phyloP scores from a whole-genome alignment of 1,140 invertebrate genomes.

The Telenomus remus region DNA sequence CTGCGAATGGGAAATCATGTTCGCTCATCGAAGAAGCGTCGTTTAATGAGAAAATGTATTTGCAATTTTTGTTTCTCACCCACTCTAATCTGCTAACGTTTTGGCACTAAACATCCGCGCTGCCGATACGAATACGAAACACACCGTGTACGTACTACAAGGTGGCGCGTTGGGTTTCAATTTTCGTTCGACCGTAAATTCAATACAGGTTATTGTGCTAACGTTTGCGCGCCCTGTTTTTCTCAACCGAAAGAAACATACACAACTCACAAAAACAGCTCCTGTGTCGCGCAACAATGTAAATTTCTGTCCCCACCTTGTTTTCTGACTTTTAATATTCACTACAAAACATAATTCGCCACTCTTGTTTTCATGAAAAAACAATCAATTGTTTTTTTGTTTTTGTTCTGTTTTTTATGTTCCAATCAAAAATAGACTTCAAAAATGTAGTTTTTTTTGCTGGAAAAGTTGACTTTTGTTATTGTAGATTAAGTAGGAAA shows the following conservation, averaged over 20 bases:
- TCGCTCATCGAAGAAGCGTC: neutral
- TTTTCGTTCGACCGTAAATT: conserved; percentile 32
- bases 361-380: too few relatives aligned
- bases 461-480: conserved; percentile 3
- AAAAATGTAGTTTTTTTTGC: too few relatives aligned
- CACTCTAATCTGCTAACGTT: conserved; percentile 1
- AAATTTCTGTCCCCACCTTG: conserved; percentile 38
- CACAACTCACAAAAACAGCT: conserved; percentile 26
- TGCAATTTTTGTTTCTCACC: conserved; percentile 2
- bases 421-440: too few relatives aligned
- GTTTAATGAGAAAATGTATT: conserved; percentile 13
- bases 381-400: too few relatives aligned
- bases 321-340: conserved; percentile 44
- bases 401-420: too few relatives aligned
- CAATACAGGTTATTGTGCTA: conserved; percentile 45
- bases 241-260: conserved; percentile 25
- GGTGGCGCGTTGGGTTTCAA: conserved; percentile 11
- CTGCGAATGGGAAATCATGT: too few relatives aligned
- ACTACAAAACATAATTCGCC: conserved; percentile 27
- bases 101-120: neutral
- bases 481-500: conserved; percentile 52
- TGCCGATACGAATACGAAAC: conserved; percentile 14
- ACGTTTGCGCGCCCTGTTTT: conserved; percentile 20
- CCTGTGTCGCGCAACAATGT: conserved; percentile 45
- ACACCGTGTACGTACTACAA: conserved; percentile 7